phyloP scores from a whole-genome alignment of 2,888 invertebrate species.

The Scaptomyza flava region DNA sequence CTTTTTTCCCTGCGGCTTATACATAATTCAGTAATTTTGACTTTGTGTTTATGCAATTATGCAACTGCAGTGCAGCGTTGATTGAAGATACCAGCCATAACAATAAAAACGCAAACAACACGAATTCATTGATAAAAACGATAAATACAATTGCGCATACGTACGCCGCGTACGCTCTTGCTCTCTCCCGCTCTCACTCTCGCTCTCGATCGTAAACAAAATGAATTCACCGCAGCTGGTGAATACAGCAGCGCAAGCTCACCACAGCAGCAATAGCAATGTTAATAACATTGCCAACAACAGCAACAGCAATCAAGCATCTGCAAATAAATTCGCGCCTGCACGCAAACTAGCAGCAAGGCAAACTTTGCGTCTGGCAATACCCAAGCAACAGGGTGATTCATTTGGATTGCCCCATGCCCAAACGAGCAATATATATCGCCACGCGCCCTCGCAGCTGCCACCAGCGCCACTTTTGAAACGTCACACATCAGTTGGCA shows the following conservation, averaged over 20 bases:
- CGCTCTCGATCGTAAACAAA: constrained; percentile 47
- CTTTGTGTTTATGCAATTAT: constrained; percentile 51
- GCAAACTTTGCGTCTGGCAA: constrained; percentile 83
- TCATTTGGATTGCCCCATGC: constrained; percentile 43
- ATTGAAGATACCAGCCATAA: constrained; percentile 34
- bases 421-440: constrained; percentile 48
- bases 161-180: constrained; percentile 9
- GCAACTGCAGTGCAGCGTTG: constrained; percentile 42
- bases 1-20: constrained; percentile 5
- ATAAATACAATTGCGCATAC: constrained; percentile 41
- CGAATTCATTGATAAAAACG: constrained; percentile 62
- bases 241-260: constrained; percentile 55
- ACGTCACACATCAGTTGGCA: constrained; percentile 47
- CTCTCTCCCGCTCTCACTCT: constrained; percentile 11
- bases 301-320: constrained; percentile 24
- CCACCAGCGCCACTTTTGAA: constrained; percentile 80
- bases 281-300: constrained; percentile 32
- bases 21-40: constrained; percentile 21
- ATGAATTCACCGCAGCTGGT: constrained; percentile 80
- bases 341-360: constrained; percentile 84
- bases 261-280: constrained; percentile 45
- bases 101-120: constrained; percentile 22
- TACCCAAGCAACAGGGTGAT: constrained; percentile 83
- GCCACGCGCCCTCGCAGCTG: constrained; percentile 79
- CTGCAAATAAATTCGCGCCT: constrained; percentile 83